Evolutionary conservation across 30 jellyfish, hydroid and myxozoan species (phyloP).

Genomic region (Catostylus mosaicus): DNA sequence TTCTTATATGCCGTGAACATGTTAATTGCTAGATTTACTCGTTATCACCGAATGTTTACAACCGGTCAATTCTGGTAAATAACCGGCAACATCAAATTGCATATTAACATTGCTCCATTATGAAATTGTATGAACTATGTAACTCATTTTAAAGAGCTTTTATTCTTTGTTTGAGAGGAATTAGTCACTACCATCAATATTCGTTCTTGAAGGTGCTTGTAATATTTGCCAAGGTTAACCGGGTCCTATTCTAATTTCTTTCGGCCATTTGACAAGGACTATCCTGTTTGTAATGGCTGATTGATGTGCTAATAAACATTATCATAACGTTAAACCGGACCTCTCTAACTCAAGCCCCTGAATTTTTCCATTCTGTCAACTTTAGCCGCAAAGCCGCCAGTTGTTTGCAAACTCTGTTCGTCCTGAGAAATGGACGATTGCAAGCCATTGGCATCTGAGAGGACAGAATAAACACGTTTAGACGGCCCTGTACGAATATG

Average conservation of each 20-base stretch:
- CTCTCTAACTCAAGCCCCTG: slow-evolving; percentile 12
- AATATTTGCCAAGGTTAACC: slow-evolving; percentile 34
- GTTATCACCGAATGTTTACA: not conserved
- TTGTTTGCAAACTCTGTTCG: no score
- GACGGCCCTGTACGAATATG: no score
- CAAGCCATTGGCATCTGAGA: no score
- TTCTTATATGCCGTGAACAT: no score
- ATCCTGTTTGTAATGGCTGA: slow-evolving; percentile 7
- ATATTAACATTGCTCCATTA: slow-evolving; percentile 4
- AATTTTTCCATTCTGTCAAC: no score
- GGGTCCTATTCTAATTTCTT: slow-evolving; percentile 25
- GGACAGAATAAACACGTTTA: no score
- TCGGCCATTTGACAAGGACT: slow-evolving; percentile 42
- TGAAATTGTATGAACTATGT: not conserved
- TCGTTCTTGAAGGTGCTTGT: slow-evolving; percentile 17
- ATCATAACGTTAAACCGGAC: not conserved
- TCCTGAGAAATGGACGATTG: no score
- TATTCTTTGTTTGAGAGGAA: slow-evolving; percentile 9
- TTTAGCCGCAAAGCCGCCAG: no score
- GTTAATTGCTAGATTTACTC: not conserved
- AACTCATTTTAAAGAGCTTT: not conserved
- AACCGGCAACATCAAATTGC: not conserved
- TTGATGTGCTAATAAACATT: slow-evolving; percentile 11
- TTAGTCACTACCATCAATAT: slow-evolving; percentile 27
- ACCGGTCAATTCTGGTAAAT: slow-evolving; percentile 1